These are phyloP conservation scores for Calliphora vicina DNA, from an alignment of 1,140 invertebrate species.

Conservation along the genomic window DNA sequence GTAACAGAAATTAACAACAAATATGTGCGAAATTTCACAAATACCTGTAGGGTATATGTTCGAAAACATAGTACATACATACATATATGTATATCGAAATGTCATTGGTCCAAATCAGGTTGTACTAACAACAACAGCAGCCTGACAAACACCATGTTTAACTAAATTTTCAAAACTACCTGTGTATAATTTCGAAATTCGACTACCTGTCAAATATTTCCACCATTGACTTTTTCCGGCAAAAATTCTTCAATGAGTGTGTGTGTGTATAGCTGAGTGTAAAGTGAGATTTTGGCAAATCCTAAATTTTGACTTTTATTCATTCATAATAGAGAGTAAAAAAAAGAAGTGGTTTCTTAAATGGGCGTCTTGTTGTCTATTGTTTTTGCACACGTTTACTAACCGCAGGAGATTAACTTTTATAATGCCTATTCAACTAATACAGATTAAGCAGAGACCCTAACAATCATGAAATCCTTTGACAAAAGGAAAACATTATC, in stretches of 20 bases:
- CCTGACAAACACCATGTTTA: background rate
- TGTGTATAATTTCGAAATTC: background rate
- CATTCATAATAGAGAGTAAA: background rate
- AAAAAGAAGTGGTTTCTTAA: constrained; percentile 31
- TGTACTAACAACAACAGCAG: background rate
- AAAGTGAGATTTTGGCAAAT: background rate
- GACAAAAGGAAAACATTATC: background rate
- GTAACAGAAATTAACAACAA: background rate
- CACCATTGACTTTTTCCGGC: background rate
- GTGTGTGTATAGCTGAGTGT: no score
- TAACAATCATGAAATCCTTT: background rate
- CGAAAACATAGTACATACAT: no score
- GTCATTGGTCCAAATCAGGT: constrained; percentile 4
- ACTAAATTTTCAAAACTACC: background rate
- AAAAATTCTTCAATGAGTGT: background rate
- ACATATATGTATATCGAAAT: background rate
- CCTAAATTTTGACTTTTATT: background rate
- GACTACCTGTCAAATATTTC: background rate
- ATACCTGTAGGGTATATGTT: background rate
- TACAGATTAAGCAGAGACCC: background rate
- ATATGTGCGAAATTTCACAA: constrained; percentile 27
- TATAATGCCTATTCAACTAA: constrained; percentile 31
- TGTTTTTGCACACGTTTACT: constrained; percentile 39
- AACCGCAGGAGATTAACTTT: constrained; percentile 56
- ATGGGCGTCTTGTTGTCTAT: constrained; percentile 45